phyloP scores from a whole-genome alignment of 2,797 vertebrate genomes.

The Pangasius krempfi region DNA sequence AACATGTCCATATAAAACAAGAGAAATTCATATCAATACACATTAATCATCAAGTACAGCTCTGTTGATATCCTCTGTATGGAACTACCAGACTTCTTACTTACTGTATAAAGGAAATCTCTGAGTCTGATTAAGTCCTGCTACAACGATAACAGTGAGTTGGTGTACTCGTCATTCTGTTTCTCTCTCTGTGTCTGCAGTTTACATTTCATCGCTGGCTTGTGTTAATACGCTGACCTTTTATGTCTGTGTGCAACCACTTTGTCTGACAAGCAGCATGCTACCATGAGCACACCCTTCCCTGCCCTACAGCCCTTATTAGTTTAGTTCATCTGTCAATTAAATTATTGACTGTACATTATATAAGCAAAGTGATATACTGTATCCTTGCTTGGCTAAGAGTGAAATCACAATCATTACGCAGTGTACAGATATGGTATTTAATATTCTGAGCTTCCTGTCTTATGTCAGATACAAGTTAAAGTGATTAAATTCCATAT shows the following conservation, averaged over 20 bases:
- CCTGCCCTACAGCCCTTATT: slow-evolving; percentile 12
- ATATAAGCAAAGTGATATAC: neutral
- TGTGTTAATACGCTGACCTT: slow-evolving; percentile 59
- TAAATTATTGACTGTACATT: slow-evolving; percentile 6
- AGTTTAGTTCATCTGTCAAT: slow-evolving; percentile 25
- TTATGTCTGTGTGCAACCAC: slow-evolving; percentile 57
- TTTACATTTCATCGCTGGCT: slow-evolving; percentile 57
- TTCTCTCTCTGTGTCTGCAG: slow-evolving; percentile 37
- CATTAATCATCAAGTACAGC: neutral
- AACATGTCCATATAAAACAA: slow-evolving; percentile 6
- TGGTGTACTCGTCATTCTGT: slow-evolving; percentile 41
- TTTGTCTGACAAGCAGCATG: slow-evolving; percentile 48
- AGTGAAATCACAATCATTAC: neutral
- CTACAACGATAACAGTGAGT: slow-evolving; percentile 40
- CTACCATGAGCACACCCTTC: slow-evolving; percentile 32
- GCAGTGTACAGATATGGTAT: neutral
- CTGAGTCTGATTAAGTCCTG: slow-evolving; percentile 33
- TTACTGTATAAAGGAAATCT: slow-evolving; percentile 46
- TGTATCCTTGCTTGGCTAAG: neutral
- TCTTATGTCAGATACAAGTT: neutral
- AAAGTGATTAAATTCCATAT: neutral
- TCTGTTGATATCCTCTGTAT: slow-evolving; percentile 25
- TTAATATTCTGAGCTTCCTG: neutral
- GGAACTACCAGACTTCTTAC: slow-evolving; percentile 33
- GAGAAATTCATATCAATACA: neutral